phyloP scores from a whole-genome alignment of 1,140 invertebrate genomes.

The Anoplophora glabripennis region DNA sequence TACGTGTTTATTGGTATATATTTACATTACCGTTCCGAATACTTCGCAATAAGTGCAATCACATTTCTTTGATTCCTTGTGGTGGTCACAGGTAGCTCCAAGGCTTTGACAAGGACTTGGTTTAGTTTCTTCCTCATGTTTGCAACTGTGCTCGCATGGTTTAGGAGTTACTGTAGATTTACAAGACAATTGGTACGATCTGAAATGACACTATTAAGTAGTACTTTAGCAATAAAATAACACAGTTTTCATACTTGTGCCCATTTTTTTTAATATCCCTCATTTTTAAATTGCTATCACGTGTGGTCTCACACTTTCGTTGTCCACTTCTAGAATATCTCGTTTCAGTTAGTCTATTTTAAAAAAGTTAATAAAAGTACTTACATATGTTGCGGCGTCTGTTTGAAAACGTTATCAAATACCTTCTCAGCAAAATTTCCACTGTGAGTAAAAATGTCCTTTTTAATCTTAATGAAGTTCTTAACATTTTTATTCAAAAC shows the following conservation, averaged over 20 bases:
- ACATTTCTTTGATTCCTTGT: conserved; percentile 37
- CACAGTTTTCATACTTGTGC: conserved; percentile 20
- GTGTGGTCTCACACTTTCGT: conserved; percentile 17
- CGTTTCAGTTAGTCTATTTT: conserved; percentile 3
- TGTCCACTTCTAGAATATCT: not conserved
- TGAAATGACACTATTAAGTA: not conserved
- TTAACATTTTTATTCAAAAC: conserved; percentile 17
- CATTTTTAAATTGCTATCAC: conserved; percentile 14
- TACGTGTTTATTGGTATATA: not conserved
- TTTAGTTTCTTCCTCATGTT: not conserved
- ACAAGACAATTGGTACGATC: conserved; percentile 3
- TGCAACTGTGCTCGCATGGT: not conserved
- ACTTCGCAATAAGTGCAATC: conserved; percentile 45
- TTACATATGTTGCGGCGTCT: not conserved
- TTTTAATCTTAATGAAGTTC: conserved; percentile 24
- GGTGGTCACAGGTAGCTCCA: conserved; percentile 7
- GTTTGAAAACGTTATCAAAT: conserved; percentile 1
- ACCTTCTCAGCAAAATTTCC: conserved; percentile 6
- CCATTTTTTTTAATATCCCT: conserved; percentile 19
- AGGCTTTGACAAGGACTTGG: conserved; percentile 8
- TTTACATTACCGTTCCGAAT: conserved; percentile 26
- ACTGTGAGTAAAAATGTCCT: conserved; percentile 16
- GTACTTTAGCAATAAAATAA: not conserved
- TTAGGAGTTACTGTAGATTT: not conserved
- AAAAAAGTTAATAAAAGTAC: not conserved